A percentile compares a stretch with the other conserved stretches of the same genome.
phyloP scores from a whole-genome alignment of 2,888 invertebrate species.

The Cerastis rubricosa region DNA sequence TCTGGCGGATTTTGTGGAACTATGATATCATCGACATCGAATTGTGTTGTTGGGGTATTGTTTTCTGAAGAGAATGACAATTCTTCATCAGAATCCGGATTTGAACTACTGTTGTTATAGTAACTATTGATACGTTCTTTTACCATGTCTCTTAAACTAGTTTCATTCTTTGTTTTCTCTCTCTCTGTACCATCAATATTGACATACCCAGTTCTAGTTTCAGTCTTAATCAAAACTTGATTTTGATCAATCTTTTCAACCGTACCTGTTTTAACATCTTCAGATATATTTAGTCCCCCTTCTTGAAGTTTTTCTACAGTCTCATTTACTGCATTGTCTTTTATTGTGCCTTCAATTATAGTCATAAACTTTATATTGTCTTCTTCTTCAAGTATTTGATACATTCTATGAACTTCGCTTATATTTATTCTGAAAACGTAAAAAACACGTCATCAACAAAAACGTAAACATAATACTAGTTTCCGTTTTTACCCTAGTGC shows the following conservation, averaged over 20 bases:
- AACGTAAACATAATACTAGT: neutral
- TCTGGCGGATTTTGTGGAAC: constrained; percentile 74
- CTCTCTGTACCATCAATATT: constrained; percentile 87
- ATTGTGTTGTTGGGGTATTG: constrained; percentile 49
- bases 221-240: constrained; percentile 85
- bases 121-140: constrained; percentile 81
- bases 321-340: constrained; percentile 68
- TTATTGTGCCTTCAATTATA: constrained; percentile 80
- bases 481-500: neutral
- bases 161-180: constrained; percentile 82
- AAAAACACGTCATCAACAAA: neutral
- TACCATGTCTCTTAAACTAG: constrained; percentile 78
- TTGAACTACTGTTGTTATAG: constrained; percentile 73
- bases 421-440: constrained; percentile 84
- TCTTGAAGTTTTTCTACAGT: constrained; percentile 45
- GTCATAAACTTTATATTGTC: constrained; percentile 87
- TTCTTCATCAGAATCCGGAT: constrained; percentile 65
- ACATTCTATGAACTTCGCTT: constrained; percentile 87
- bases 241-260: constrained; percentile 71
- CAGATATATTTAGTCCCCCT: constrained; percentile 34
- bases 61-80: constrained; percentile 52
- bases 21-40: constrained; percentile 85
- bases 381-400: constrained; percentile 88
- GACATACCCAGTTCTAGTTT: constrained; percentile 86
- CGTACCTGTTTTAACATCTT: constrained; percentile 48